These are phyloP conservation scores for Saguinus midas DNA, from an alignment of 2,113 vertebrate species.

Conservation along the genomic window DNA sequence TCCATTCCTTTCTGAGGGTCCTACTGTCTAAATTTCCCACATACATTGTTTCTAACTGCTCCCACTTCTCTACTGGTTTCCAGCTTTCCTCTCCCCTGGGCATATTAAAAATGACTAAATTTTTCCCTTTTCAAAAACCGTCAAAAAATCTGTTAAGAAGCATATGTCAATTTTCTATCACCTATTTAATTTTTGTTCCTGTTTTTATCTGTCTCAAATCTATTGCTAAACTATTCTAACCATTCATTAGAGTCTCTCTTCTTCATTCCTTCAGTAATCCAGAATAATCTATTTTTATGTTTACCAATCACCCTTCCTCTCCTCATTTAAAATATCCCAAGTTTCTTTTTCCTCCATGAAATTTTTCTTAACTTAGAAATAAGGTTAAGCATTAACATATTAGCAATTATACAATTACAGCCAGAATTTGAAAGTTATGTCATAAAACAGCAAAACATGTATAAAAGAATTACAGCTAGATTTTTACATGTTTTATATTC, in stretches of 20 bases:
- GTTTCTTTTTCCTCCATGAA: background rate
- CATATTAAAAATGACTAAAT: background rate
- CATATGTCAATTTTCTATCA: background rate
- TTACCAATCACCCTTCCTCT: background rate
- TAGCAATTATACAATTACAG: background rate
- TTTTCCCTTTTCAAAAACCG: background rate
- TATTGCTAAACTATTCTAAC: background rate
- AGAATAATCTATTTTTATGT: background rate
- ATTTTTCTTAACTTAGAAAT: conserved; percentile 7
- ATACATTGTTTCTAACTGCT: background rate
- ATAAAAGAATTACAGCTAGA: conserved; percentile 1
- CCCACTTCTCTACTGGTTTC: background rate
- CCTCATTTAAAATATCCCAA: conserved; percentile 24
- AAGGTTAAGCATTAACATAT: background rate
- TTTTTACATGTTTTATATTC: conserved; percentile 27
- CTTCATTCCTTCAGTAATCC: conserved; percentile 15
- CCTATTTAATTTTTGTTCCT: background rate
- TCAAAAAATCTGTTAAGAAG: background rate
- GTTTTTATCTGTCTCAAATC: background rate
- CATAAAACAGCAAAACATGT: conserved; percentile 3
- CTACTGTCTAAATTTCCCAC: background rate
- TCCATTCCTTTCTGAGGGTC: background rate
- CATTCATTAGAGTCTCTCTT: background rate
- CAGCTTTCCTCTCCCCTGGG: background rate
- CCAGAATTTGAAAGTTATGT: conserved; percentile 1